phyloP scores from a whole-genome alignment of 2,797 vertebrate genomes.

The Cossypha polioptera region DNA sequence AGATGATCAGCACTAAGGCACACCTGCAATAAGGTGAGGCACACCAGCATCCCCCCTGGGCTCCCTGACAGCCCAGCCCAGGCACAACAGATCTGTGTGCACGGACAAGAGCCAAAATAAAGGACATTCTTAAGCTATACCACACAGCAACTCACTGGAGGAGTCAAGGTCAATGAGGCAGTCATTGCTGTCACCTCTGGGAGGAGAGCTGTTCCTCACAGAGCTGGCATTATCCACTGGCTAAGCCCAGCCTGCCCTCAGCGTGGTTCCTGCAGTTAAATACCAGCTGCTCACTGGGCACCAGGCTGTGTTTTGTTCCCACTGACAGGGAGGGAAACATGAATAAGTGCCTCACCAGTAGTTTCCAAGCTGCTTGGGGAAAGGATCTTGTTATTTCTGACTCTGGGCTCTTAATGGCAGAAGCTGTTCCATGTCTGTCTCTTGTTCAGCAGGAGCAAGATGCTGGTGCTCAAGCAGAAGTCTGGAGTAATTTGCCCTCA shows the following conservation, averaged over 20 bases:
- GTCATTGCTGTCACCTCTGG: slow-evolving; percentile 20
- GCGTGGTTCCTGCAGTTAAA: background rate
- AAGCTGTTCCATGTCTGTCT: background rate
- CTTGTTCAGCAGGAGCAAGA: background rate
- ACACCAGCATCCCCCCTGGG: background rate
- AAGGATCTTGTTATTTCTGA: slow-evolving; percentile 18
- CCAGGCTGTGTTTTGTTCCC: slow-evolving; percentile 22
- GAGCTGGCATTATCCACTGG: background rate
- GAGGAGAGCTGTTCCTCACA: slow-evolving; percentile 21
- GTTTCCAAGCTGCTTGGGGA: background rate
- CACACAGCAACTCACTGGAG: background rate
- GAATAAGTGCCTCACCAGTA: background rate
- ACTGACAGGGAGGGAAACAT: background rate
- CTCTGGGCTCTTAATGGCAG: background rate
- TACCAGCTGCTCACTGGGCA: slow-evolving; percentile 36
- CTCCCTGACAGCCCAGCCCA: background rate
- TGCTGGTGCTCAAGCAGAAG: background rate
- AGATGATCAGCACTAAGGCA: background rate
- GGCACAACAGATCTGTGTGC: background rate
- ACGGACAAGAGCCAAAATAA: background rate
- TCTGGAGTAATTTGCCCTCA: background rate
- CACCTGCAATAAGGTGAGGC: background rate
- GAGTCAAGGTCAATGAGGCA: slow-evolving; percentile 51
- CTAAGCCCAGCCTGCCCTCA: slow-evolving; percentile 34
- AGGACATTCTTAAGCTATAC: background rate